Evolutionary conservation across 2,113 vertebrate species (phyloP).

Genomic region (Esox niger): DNA sequence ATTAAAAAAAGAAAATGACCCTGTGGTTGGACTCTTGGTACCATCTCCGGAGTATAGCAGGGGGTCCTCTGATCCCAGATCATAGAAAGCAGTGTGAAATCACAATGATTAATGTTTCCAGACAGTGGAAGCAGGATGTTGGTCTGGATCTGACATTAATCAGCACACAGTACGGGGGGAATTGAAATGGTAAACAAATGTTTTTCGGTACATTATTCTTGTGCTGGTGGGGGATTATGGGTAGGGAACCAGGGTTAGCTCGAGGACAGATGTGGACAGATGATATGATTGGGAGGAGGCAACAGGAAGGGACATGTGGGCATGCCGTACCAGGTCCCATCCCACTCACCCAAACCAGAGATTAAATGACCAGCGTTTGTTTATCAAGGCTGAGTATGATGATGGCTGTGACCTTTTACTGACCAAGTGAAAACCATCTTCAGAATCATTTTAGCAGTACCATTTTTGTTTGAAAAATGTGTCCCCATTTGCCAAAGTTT

Average conservation of each 20-base stretch:
- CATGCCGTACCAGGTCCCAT: not conserved
- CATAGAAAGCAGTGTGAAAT: constrained; percentile 4
- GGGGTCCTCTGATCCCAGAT: not conserved
- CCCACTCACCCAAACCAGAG: not conserved
- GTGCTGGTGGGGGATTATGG: constrained; percentile 24
- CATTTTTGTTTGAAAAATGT: not conserved
- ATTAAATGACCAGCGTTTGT: not conserved
- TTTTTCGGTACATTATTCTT: constrained; percentile 15
- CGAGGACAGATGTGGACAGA: constrained; percentile 3
- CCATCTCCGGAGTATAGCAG: not conserved
- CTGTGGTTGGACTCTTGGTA: too few relatives aligned
- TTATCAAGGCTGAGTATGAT: not conserved
- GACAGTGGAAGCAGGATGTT: not conserved
- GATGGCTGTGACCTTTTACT: too few relatives aligned
- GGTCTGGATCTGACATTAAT: not conserved
- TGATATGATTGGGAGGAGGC: not conserved
- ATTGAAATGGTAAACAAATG: not conserved
- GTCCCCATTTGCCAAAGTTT: too few relatives aligned
- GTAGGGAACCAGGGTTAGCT: constrained; percentile 12
- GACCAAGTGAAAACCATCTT: not conserved
- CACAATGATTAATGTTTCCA: not conserved
- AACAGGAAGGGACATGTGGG: not conserved
- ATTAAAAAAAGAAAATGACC: too few relatives aligned
- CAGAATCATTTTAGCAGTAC: not conserved
- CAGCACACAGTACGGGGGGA: not conserved